phyloP scores from a whole-genome alignment of 1,140 invertebrate species.

The Neoseiulus cucumeris region DNA sequence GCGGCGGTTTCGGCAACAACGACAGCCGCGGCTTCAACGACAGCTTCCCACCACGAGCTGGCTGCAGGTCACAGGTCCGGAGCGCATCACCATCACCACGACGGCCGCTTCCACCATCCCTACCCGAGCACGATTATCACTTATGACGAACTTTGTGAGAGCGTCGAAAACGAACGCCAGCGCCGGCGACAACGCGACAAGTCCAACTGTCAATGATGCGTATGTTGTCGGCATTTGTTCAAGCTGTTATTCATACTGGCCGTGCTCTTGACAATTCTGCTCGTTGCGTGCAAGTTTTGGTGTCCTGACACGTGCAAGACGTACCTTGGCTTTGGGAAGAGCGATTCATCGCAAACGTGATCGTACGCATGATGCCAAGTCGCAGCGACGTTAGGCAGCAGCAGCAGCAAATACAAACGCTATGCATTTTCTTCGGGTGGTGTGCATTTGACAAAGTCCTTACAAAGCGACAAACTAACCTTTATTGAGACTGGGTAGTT shows the following conservation, averaged over 20 bases:
- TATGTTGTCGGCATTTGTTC: background rate
- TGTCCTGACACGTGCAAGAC: constrained; percentile 2
- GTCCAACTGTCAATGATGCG: background rate
- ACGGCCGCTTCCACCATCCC: background rate
- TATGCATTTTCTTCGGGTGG: too few relatives aligned
- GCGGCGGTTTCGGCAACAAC: background rate
- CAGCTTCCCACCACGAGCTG: background rate
- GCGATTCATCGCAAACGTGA: too few relatives aligned
- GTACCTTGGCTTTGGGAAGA: background rate
- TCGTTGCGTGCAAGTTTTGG: constrained; percentile 9
- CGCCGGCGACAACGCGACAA: constrained; percentile 7
- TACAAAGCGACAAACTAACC: too few relatives aligned
- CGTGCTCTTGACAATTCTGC: background rate
- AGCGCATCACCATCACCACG: constrained; percentile 5
- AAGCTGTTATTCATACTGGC: background rate
- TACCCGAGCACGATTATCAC: constrained; percentile 9
- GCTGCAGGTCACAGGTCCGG: background rate
- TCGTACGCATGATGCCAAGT: too few relatives aligned
- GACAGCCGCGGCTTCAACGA: background rate
- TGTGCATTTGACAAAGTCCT: too few relatives aligned
- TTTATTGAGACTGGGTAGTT: too few relatives aligned
- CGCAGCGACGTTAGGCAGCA: too few relatives aligned
- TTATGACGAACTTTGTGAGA: constrained; percentile 9
- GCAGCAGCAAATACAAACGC: too few relatives aligned
- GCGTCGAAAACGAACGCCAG: constrained; percentile 4